Base-by-base conservation (phyloP, 2,113 vertebrate genomes). In the Saccopteryx bilineata region DNA sequence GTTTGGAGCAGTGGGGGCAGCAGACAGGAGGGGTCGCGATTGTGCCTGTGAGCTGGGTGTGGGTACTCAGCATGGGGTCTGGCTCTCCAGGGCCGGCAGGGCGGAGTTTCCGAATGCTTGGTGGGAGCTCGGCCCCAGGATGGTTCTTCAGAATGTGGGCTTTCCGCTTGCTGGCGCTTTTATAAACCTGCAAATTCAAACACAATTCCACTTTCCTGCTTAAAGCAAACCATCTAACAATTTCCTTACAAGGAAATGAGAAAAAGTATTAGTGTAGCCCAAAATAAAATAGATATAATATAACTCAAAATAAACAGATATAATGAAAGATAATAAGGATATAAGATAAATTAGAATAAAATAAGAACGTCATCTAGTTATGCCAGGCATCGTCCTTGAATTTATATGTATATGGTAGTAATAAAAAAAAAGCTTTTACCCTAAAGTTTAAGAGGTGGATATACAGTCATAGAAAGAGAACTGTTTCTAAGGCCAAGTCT, bases 121-220 rank as follows among this genome's bases (percentile, higher is more conserved):
- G 99, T 13, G 99, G 99, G 61, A 99, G 98, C 89, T 99, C 99
- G 5, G 99, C 99, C 74, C 99, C 99, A 0, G 99, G 99, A 52
- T 99, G 99, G 97, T 99, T 99, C 98, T 99, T 99, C 97, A 99
- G 98, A 87, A 99, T 99, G 86, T 99, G 99, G 24, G 99, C 99
- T 98, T 99, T 99, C 76, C 99, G 98, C 91, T 99, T 99, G 96
- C 99, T 99, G 96, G 99, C 99, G 89, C 99, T 99, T 98, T 99
- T 99, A 95, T 99, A 99, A 63, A 99, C 99, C 99, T 99, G 97
- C 54, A 92, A 72, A 48, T 92, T 23, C 50, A 96, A 84, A 89
- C 3, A 48, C 0, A 7, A 17, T 12, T 80, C 50, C 7, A 50
- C 21, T 33, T 82, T 86, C 82, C 87, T 78, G 23, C 79, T 87